Percentiles rank a stretch among this genome's conserved stretches.
Evolutionary conservation across 2,797 vertebrate species (phyloP).

Genomic region (Gymnodraco acuticeps): DNA sequence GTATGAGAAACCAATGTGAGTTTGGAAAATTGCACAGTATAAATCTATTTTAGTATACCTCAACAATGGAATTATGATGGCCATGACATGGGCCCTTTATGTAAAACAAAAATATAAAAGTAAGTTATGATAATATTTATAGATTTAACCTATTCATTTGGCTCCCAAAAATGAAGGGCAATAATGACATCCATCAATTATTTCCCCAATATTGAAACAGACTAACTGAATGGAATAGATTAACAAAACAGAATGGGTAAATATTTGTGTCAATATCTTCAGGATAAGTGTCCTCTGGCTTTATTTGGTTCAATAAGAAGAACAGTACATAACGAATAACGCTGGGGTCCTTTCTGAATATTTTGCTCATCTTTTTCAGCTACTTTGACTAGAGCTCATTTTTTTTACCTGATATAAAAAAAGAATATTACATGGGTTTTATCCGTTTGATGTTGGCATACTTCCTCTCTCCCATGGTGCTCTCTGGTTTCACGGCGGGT

Average conservation of each 20-base stretch:
- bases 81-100: no score
- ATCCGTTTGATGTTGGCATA: slow-evolving; percentile 52
- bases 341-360: no score
- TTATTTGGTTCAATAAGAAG: not conserved
- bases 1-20: no score
- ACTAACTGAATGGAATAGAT: not conserved
- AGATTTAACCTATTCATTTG: not conserved
- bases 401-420: no score
- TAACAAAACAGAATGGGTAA: not conserved
- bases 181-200: not conserved
- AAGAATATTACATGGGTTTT: slow-evolving; percentile 22
- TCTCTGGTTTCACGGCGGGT: slow-evolving; percentile 84
- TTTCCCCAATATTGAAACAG: not conserved
- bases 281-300: not conserved
- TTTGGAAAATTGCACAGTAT: no score
- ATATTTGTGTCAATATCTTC: not conserved
- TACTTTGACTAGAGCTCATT: not conserved
- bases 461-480: slow-evolving; percentile 64
- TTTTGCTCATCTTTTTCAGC: not conserved
- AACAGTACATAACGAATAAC: not conserved
- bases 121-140: not conserved
- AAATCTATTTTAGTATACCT: no score
- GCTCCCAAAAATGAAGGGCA: not conserved
- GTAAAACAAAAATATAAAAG: not conserved
- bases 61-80: no score